phyloP scores from a whole-genome alignment of 2,797 vertebrate species.

The Podarcis lilfordi region DNA sequence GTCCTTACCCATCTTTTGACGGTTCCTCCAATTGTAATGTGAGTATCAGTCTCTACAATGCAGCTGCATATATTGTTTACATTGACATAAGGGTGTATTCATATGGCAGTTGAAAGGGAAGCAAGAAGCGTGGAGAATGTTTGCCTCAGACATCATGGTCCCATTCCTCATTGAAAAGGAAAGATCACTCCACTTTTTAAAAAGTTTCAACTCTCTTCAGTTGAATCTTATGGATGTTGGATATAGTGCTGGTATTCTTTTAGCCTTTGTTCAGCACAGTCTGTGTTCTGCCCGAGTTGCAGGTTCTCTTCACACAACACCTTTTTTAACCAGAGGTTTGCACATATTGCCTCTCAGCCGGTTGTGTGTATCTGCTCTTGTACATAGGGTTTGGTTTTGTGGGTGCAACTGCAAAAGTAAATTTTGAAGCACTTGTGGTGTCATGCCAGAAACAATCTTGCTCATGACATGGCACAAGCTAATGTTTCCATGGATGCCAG shows the following conservation, averaged over 20 bases:
- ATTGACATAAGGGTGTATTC: not conserved
- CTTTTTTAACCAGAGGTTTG: not conserved
- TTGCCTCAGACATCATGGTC: not conserved
- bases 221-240: not conserved
- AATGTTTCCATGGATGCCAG: not conserved
- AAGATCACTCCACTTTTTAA: not conserved
- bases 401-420: not conserved
- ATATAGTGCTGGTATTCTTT: not conserved
- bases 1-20: slow-evolving; percentile 87
- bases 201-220: slow-evolving; percentile 10
- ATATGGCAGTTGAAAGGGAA: not conserved
- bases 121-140: not conserved
- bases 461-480: not conserved
- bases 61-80: not conserved
- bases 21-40: slow-evolving; percentile 95
- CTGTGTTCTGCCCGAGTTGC: not conserved
- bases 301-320: too few relatives aligned
- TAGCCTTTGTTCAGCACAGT: not conserved
- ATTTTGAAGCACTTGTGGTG: not conserved
- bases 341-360: too few relatives aligned
- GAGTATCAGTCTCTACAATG: slow-evolving; percentile 78
- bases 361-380: not conserved
- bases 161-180: not conserved
- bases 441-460: not conserved
- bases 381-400: not conserved